Percentiles rank a stretch among this genome's conserved stretches.
phyloP scores from a whole-genome alignment of 2,113 vertebrate species.

The Hypomesus transpacificus region DNA sequence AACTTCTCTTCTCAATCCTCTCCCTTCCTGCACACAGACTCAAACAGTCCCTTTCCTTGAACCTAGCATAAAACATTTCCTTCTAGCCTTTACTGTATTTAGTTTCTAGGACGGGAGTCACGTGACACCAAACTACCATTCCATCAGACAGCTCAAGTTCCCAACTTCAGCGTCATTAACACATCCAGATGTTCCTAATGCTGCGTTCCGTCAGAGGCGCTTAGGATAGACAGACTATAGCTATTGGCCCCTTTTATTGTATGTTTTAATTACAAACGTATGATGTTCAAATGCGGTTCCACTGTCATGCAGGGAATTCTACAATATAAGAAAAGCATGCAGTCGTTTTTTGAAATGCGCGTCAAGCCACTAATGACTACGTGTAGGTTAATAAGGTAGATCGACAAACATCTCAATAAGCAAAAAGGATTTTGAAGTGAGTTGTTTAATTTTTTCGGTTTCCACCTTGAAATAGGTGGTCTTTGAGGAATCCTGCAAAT shows the following conservation, averaged over 20 bases:
- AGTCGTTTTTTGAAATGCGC: too few relatives aligned
- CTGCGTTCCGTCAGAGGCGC: conserved; percentile 37
- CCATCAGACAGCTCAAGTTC: conserved; percentile 69
- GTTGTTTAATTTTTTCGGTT: background rate
- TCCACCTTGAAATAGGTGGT: conserved; percentile 46
- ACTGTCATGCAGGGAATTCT: background rate
- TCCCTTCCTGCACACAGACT: conserved; percentile 10
- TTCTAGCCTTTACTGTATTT: conserved; percentile 27
- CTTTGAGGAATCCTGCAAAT: conserved; percentile 47
- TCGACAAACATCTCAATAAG: background rate
- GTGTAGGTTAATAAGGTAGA: background rate
- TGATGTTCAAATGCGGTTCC: too few relatives aligned
- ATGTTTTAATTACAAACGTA: background rate
- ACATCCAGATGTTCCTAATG: conserved; percentile 62
- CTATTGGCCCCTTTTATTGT: conserved; percentile 46
- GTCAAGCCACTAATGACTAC: background rate
- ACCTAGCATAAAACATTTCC: conserved; percentile 59
- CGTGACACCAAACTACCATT: conserved; percentile 71
- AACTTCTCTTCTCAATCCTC: too few relatives aligned
- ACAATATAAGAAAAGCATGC: too few relatives aligned
- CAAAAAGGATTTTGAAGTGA: background rate
- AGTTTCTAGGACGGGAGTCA: conserved; percentile 62
- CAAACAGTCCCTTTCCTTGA: conserved; percentile 19
- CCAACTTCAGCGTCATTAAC: conserved; percentile 62
- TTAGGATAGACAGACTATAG: conserved; percentile 15